These are phyloP conservation scores for Hylomyscus alleni DNA, from an alignment of 2,797 vertebrate genomes.

Conservation along the genomic window DNA sequence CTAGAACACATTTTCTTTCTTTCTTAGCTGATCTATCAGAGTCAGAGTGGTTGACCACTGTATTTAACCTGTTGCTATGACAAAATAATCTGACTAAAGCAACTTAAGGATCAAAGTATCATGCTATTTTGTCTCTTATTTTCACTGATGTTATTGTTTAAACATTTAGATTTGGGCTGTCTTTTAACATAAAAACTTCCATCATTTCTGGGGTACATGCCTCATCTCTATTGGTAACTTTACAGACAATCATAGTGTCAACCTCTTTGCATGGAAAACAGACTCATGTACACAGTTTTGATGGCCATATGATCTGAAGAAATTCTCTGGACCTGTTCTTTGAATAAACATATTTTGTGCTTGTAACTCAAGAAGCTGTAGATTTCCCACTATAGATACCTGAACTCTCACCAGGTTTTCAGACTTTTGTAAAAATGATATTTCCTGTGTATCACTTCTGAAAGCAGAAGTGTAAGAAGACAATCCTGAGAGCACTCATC, in stretches of 20 bases:
- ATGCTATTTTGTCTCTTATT: background rate
- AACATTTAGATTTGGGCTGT: background rate
- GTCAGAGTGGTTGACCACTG: background rate
- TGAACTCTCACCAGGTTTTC: too few species aligned
- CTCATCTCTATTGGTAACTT: background rate
- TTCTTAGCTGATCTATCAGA: slow-evolving; percentile 23
- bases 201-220: background rate
- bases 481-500: background rate
- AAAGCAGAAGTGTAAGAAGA: background rate
- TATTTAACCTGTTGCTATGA: background rate
- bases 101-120: background rate
- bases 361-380: too few species aligned
- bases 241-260: background rate
- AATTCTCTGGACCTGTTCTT: background rate
- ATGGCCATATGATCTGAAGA: background rate
- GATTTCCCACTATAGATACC: too few species aligned
- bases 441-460: background rate
- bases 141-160: background rate
- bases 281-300: background rate
- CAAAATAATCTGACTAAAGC: background rate
- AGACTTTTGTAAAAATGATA: background rate
- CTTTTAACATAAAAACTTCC: background rate
- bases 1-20: too few species aligned
- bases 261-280: background rate
- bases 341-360: too few species aligned